Evolutionary conservation across 35 echinoderm and acorn worm species (phyloP), one percentile per base, ranked within the genome.

Genomic region (Hemicentrotus pulcherrimus): DNA sequence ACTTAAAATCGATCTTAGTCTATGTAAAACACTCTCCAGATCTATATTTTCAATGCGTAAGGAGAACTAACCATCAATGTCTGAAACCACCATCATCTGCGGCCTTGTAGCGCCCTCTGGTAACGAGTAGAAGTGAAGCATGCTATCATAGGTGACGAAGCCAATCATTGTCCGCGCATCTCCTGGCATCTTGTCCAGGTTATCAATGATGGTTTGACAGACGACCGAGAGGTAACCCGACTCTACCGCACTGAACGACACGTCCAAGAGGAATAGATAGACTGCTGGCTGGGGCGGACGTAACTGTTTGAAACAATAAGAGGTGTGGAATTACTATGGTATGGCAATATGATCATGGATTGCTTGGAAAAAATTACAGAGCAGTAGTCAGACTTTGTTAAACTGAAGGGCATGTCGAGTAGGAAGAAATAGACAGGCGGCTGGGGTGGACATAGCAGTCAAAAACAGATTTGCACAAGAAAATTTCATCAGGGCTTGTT

Each of bases 281-380:
- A 97, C 97, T 12, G 98, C 98, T 94, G 98, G 98, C 94, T 99
- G 98, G 22, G 98, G 98, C 31, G 98, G 98, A 85, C 98, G 92
- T 32, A 99, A 93, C 98, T 99, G 95, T 19, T 24, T 46, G 18
- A 95, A 41, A 33, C 85, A 30, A 32, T 92, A 31, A 92, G 47
- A 15, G 1, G 3, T 41, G 35, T 41, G 35, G 35, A 41, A 41
- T 41, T 41, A 41, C 1, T 41, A 41, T 41, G 35, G 3, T 41
- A 41, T 1, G 35, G 3, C 35, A 41, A 41, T 41, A 1, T 41
- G 3, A 41, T 41, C 35, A 41, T 3, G 0, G 35, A 41, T 41
- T 3, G 3, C 3, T 41, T 41, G 35, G 3, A 41, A 41, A 41
- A 0, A 41, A 41, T n/a, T n/a, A n/a, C 35, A 41, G 35, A 41